phyloP scores from a whole-genome alignment of 92 coral and sea anemone species.

The Epizoanthus scotinus region DNA sequence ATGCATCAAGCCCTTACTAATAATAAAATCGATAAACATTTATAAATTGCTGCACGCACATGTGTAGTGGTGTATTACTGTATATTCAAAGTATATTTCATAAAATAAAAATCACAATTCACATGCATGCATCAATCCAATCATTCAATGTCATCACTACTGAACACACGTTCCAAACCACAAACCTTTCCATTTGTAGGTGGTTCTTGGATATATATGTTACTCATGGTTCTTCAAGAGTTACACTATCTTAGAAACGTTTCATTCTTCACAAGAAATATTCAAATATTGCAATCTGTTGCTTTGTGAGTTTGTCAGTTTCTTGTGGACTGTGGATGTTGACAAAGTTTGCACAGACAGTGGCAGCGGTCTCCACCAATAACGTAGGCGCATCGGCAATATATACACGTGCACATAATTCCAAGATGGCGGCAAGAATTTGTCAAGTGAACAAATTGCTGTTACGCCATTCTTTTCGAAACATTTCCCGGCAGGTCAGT shows the following conservation, averaged over 20 bases:
- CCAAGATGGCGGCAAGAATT: conserved; percentile 83
- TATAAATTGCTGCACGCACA: too few species aligned
- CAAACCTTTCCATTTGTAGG: conserved; percentile 96
- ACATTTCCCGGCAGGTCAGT: conserved; percentile 43
- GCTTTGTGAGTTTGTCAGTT: too few species aligned
- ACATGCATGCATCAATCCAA: too few species aligned
- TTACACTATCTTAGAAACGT: too few species aligned
- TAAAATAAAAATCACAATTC: not conserved
- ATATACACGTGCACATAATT: conserved; percentile 52
- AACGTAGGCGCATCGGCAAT: conserved; percentile 41
- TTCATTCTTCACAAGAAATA: too few species aligned
- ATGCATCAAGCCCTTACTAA: too few species aligned
- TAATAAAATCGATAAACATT: too few species aligned
- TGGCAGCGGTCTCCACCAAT: conserved; percentile 53
- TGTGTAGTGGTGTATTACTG: too few species aligned
- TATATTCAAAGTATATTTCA: too few species aligned
- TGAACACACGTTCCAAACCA: not conserved
- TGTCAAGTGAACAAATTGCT: conserved; percentile 40
- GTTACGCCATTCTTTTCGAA: conserved; percentile 44
- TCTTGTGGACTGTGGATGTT: too few species aligned
- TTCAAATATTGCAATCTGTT: too few species aligned
- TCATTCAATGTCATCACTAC: too few species aligned
- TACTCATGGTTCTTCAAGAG: conserved; percentile 64
- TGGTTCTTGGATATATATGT: conserved; percentile 97
- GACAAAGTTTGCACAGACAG: not conserved